Percentiles rank a stretch among this genome's conserved stretches.
These are phyloP conservation scores for Acinonyx jubatus DNA, from an alignment of 2,113 vertebrate species.

Conservation along the genomic window DNA sequence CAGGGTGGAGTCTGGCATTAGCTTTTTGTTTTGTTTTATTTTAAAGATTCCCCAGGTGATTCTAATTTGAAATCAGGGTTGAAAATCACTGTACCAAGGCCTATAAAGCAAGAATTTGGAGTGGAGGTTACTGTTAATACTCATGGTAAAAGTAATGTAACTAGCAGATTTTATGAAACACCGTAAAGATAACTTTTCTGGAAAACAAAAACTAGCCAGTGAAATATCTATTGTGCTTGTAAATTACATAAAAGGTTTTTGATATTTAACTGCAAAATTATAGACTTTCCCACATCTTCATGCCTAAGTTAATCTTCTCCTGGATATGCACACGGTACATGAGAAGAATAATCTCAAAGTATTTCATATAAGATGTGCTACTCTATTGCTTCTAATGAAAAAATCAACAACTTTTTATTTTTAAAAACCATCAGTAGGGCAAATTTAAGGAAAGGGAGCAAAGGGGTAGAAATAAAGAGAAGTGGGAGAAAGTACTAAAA, in stretches of 20 bases:
- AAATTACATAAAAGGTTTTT: conserved; percentile 70
- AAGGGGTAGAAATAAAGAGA: not conserved
- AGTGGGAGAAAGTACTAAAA: not conserved
- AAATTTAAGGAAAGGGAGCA: not conserved
- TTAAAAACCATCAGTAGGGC: not conserved
- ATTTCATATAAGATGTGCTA: conserved; percentile 10
- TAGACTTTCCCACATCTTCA: conserved; percentile 45
- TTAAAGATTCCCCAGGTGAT: conserved; percentile 38
- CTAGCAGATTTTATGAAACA: conserved; percentile 60
- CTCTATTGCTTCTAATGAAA: conserved; percentile 10
- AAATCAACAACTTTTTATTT: not conserved
- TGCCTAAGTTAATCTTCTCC: conserved; percentile 47
- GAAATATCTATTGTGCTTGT: conserved; percentile 62
- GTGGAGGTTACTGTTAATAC: conserved; percentile 41
- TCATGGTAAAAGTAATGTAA: conserved; percentile 49
- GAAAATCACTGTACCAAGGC: not conserved
- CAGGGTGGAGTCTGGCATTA: not conserved
- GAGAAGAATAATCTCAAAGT: conserved; percentile 30
- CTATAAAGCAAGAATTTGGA: conserved; percentile 54
- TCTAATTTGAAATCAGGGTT: conserved; percentile 26
- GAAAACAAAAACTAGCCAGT: conserved; percentile 44
- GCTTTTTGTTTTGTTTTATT: not conserved
- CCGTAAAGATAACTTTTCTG: conserved; percentile 67
- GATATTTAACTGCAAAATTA: conserved; percentile 71
- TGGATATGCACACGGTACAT: not conserved